phyloP scores from a whole-genome alignment of 2,113 vertebrate genomes.

The Cebidichthys violaceus region DNA sequence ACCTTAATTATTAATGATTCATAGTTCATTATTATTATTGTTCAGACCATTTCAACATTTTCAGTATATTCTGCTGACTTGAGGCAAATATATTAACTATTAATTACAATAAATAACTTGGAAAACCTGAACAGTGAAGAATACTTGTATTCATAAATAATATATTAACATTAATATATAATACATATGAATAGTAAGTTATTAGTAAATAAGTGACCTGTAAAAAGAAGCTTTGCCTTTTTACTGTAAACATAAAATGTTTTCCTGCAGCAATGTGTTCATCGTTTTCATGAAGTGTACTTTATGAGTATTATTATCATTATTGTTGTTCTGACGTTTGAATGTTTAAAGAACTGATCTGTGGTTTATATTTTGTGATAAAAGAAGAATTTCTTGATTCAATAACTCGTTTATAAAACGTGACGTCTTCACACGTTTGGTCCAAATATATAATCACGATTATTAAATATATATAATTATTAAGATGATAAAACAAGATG shows the following conservation, averaged over 20 bases:
- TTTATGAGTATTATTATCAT: neutral
- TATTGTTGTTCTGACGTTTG: neutral
- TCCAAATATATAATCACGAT: too few species aligned
- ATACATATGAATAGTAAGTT: neutral
- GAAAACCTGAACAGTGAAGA: too few species aligned
- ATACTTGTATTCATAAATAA: too few species aligned
- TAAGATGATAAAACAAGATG: neutral
- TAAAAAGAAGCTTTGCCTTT: neutral
- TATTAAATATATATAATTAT: too few species aligned
- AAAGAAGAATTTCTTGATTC: neutral
- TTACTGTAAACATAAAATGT: too few species aligned
- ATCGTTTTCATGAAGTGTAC: conserved; percentile 7
- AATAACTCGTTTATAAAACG: too few species aligned
- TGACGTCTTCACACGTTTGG: too few species aligned
- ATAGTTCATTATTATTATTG: too few species aligned
- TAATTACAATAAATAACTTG: too few species aligned
- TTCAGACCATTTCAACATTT: neutral
- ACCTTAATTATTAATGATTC: too few species aligned
- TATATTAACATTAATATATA: neutral
- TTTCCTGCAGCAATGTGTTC: neutral
- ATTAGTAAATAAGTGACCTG: neutral
- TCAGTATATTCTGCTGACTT: neutral
- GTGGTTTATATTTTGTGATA: neutral
- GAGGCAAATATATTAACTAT: neutral
- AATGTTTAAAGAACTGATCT: neutral